A percentile compares a stretch with the other conserved stretches of the same genome.
phyloP scores from a whole-genome alignment of 2,113 vertebrate species.

The Eidolon helvum region DNA sequence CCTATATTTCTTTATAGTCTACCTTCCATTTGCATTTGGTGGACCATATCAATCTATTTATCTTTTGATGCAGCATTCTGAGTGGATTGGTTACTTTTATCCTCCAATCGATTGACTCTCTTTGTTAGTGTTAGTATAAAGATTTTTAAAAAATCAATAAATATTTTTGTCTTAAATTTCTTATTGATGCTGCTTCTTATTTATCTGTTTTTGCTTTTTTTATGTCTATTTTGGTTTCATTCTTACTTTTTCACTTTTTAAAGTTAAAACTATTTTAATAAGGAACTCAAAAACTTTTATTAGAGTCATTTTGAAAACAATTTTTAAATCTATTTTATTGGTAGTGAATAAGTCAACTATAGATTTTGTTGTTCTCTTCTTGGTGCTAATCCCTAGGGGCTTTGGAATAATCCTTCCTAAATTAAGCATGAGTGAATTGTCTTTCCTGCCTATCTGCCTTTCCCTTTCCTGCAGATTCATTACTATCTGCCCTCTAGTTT shows the following conservation, averaged over 20 bases:
- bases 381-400: neutral
- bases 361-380: neutral
- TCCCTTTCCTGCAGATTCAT: neutral
- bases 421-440: neutral
- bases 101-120: neutral
- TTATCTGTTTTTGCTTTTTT: neutral
- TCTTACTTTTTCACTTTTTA: neutral
- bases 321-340: neutral
- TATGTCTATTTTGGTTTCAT: neutral
- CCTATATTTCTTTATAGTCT: neutral
- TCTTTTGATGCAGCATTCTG: neutral
- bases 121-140: neutral
- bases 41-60: neutral
- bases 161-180: neutral
- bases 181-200: neutral
- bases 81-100: neutral
- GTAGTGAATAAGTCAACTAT: neutral
- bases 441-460: neutral
- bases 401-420: neutral
- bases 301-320: neutral
- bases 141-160: neutral
- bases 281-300: neutral
- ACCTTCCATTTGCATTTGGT: neutral
- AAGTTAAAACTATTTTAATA: conserved; percentile 1
- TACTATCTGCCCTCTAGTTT: neutral